These are phyloP conservation scores for Hemicentrotus pulcherrimus DNA, from an alignment of 35 echinoderm and acorn worm genomes.

Conservation along the genomic window DNA sequence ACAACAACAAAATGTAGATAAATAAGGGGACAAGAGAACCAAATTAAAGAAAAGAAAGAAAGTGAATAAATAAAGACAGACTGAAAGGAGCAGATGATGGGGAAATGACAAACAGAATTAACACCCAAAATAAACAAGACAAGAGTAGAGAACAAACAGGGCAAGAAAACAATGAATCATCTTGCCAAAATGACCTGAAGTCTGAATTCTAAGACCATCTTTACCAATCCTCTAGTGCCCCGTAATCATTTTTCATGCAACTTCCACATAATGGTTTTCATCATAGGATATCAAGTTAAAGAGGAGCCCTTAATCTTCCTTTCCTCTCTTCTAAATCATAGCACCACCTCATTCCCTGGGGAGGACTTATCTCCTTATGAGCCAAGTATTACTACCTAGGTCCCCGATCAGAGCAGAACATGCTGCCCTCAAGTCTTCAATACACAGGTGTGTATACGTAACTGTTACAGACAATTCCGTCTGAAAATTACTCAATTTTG, in stretches of 20 bases:
- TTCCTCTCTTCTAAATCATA: conserved; percentile 29
- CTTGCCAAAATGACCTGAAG: not conserved
- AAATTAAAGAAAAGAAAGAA: no score
- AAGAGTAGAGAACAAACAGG: not conserved
- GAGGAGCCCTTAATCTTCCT: conserved; percentile 14
- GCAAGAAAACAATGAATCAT: no score
- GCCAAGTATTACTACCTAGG: not conserved
- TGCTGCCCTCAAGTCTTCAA: not conserved
- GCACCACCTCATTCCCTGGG: not conserved
- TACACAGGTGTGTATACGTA: not conserved
- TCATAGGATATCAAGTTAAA: conserved; percentile 54
- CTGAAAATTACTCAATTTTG: not conserved
- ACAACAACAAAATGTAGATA: no score
- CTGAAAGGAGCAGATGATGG: no score
- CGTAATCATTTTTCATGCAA: conserved; percentile 45
- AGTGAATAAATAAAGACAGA: no score
- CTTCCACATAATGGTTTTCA: conserved; percentile 55
- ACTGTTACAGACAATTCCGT: no score
- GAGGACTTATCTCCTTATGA: conserved; percentile 37
- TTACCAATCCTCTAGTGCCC: not conserved
- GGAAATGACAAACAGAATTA: not conserved
- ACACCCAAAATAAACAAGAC: not conserved
- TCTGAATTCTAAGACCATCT: not conserved
- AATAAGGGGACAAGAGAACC: no score
- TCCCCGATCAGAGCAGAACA: not conserved